Evolutionary conservation across 2,797 vertebrate species (phyloP), one percentile per base, ranked within the genome.

Genomic region (Liparis tanakae): DNA sequence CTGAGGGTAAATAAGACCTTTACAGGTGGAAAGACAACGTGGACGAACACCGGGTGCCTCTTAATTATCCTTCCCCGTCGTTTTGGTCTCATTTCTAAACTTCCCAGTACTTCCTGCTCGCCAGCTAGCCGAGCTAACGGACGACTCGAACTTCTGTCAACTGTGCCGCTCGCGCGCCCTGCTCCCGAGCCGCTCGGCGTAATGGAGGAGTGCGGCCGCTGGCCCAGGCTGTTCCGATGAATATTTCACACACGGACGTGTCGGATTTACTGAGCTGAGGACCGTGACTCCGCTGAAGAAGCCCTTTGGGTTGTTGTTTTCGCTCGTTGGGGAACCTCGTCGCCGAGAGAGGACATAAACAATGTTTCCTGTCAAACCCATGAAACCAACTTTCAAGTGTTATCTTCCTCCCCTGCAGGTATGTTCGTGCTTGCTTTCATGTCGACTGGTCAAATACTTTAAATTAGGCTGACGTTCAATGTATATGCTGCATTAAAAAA

Each of bases 331-430:
- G 61, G 64, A 86, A 18, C 53, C 56, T 63, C 74, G 74, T 13
- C 3, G 61, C 25, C 1, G 25, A 30, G 25, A n/a, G 53, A 72
- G 60, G 82, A 88, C 60, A 73, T 84, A 87, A 88, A 94, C 80
- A 61, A 98, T 98, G 97, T 98, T 98, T 88, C 95, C 96, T 72
- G 91, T 90, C 74, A 97, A 94, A 94, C 93, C 95, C 56, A 80
- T 89, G 53, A 96, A 95, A 82, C 94, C 97, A 72, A 96, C 96
- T 62, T 99, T 98, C 93, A 96, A 91, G 87, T 96, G 94, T 44
- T 99, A 98, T 87, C 96, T 98, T 58, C 94, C 96, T 61, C 95
- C 96, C 54, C 84, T 94, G n/a, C 97, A 96, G 96, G 97, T 97
- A 91, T 84, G 91, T 67, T 3, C 73, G 55, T 50, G 6, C 4